Evolutionary conservation across 2,888 invertebrate genomes (phyloP).

Genomic region (Meandrusa payeni): DNA sequence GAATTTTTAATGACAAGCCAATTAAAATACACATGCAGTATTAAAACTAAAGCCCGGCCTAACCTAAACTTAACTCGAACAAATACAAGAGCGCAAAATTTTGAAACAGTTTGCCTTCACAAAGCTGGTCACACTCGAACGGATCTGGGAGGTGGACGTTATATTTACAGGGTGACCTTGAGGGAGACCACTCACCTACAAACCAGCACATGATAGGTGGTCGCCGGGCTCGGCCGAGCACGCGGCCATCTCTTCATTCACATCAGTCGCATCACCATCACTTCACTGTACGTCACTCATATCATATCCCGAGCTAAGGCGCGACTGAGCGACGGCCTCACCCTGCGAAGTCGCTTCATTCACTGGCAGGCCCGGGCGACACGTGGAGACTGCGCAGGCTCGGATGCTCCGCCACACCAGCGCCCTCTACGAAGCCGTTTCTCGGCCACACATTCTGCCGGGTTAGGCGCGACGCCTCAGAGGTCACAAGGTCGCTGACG

Average conservation of each 20-base stretch:
- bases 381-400: constrained; percentile 57
- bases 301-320: constrained; percentile 38
- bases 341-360: constrained; percentile 54
- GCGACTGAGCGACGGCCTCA: constrained; percentile 45
- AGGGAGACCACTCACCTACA: constrained; percentile 60
- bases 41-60: not conserved
- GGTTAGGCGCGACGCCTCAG: constrained; percentile 55
- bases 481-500: constrained; percentile 67
- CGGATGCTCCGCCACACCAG: constrained; percentile 57
- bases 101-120: constrained; percentile 1
- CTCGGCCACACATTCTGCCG: constrained; percentile 55
- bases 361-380: constrained; percentile 72
- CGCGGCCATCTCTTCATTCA: constrained; percentile 69
- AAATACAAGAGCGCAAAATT: constrained; percentile 6
- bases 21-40: not conserved
- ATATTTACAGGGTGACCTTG: constrained; percentile 65
- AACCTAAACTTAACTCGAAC: too few species aligned
- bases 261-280: constrained; percentile 52
- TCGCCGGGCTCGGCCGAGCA: constrained; percentile 64
- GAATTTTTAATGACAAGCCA: not conserved
- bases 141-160: not conserved
- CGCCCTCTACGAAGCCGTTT: constrained; percentile 52
- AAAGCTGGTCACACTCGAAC: constrained; percentile 12
- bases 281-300: constrained; percentile 59
- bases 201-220: constrained; percentile 63